Base-by-base conservation (phyloP, 1,140 invertebrate species). In the Achroia grisella region DNA sequence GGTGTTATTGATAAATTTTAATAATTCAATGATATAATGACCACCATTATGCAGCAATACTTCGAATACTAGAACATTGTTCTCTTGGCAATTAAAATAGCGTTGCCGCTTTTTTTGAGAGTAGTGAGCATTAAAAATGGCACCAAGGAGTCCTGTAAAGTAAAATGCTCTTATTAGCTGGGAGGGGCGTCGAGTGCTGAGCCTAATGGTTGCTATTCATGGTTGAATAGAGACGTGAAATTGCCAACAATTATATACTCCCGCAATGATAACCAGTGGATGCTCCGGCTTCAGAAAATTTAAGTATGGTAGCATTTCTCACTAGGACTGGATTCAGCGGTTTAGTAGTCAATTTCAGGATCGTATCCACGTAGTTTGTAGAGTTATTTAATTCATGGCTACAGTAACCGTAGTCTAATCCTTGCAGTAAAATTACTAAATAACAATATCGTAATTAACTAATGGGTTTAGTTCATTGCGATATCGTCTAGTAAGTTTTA, bases 181-280 rank as follows among this genome's bases (percentile, higher is more conserved):
- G 66, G 63, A 62, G 72, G 71, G 71, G 76, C 70, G 52, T 50
- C 62, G 71, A 77, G 71, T 70, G 76, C 64, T 70, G 56, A 43
- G 75, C 63, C 79, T 82, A 82, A 82, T 82, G 78, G 78, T 71
- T 76, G 61, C 70, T 64, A 80, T 82, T 82, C 76, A 82, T 56
- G 56, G 52, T 56, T 82, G 78, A 82, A 82, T 83, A 65, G 76
- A 72, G 60, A 73, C 69, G 75, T 60, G 52, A 76, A 80, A 84
- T 84, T 84, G 71, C 77, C 73, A 79, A 79, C 79, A 83, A 83
- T 83, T 83, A 83, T 79, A 81, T 76, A 76, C 79, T 83, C 73
- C 65, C 56, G 72, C 69, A 79, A 83, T 83, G 79, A 83, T 83
- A 83, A 83, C 77, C 57, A 66, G 68, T 61, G 67, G 74, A 78